Conservation (phyloP, 2,113 vertebrate species). For the Chlamydotis undulata region DNA sequence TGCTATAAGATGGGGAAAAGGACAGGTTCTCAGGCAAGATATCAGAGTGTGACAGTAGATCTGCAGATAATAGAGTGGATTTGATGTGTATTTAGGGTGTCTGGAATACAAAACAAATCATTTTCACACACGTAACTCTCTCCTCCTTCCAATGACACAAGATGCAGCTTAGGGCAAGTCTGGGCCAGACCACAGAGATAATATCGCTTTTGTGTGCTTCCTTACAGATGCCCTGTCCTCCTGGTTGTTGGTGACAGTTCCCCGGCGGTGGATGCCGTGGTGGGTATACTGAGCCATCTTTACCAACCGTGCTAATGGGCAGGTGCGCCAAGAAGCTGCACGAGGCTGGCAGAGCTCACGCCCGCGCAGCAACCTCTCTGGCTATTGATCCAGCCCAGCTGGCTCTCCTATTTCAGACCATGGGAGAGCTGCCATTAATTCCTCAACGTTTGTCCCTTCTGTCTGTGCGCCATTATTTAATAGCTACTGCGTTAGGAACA, state of each 20-base stretch:
- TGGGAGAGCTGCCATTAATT: neutral
- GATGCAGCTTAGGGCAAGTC: neutral
- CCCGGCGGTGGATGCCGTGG: constrained; percentile 91
- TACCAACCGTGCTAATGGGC: fast-evolving
- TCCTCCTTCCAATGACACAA: neutral
- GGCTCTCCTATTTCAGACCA: neutral
- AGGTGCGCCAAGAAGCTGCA: neutral
- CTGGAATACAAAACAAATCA: neutral
- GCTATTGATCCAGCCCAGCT: neutral
- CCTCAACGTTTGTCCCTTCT: neutral
- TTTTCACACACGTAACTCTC: neutral
- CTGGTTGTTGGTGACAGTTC: constrained; percentile 91
- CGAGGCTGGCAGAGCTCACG: neutral
- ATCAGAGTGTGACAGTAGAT: neutral
- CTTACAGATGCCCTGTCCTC: constrained; percentile 84
- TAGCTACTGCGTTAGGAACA: neutral
- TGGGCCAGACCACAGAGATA: neutral
- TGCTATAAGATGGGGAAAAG: neutral
- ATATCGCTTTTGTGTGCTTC: neutral
- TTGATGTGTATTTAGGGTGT: neutral
- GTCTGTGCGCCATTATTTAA: neutral
- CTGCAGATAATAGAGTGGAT: neutral
- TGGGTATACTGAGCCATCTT: constrained; percentile 46
- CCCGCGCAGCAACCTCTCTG: neutral
- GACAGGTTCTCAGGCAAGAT: neutral